Conservation (phyloP, 1,140 invertebrate genomes). For the Coenobita brevimanus region DNA sequence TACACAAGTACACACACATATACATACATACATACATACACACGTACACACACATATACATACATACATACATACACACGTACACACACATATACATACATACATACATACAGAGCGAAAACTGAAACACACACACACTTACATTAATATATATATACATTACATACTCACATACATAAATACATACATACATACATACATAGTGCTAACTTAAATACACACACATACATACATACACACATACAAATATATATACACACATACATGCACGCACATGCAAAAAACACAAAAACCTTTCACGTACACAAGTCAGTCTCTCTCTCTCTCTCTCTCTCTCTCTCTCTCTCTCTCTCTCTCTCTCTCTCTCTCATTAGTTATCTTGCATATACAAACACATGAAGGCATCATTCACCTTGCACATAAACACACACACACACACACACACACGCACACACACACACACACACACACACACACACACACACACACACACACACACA, state of each 20-base stretch:
- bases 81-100: not conserved
- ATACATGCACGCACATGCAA: not conserved
- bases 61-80: not conserved
- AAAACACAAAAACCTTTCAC: too few relatives aligned
- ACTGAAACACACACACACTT: not conserved
- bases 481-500: too few relatives aligned
- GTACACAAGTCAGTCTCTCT: not conserved
- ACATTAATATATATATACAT: not conserved
- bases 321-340: constrained; percentile 1
- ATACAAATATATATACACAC: not conserved
- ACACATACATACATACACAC: too few relatives aligned
- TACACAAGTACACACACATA: too few relatives aligned
- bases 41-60: not conserved
- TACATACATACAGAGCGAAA: not conserved
- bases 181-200: not conserved
- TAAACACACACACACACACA: too few relatives aligned
- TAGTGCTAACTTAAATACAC: not conserved
- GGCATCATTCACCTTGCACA: not conserved
- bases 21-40: too few relatives aligned
- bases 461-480: too few relatives aligned
- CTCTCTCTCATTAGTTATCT: not conserved
- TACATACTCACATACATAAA: not conserved
- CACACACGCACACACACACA: not conserved
- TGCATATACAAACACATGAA: not conserved
- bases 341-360: constrained; percentile 1